Evolutionary conservation across 2,888 invertebrate species (phyloP), one percentile per base, ranked within the genome.

Genomic region (Margaritifera margaritifera): DNA sequence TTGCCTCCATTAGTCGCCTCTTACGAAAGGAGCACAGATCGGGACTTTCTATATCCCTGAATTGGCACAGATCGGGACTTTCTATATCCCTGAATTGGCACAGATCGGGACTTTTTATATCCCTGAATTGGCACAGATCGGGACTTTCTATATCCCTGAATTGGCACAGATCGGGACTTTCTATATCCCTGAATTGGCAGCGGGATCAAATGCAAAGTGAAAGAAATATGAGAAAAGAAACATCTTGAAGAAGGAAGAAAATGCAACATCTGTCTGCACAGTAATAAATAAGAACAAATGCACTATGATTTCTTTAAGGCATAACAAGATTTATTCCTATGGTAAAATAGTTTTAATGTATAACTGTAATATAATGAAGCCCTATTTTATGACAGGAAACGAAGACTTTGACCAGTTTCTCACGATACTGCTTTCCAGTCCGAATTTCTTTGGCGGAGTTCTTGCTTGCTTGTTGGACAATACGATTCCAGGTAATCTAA

Each of bases 381-480:
- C 15, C 5, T 53, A 54, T 55, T n/a, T 55, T 58, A 42, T 70
- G 69, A 0, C 66, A 81, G 80, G 81, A 1, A 72, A 73, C 52
- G 50, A 20, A 19, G 77, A 75, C 11, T 60, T 72, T 1, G 70
- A 78, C 52, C 70, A 77, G 42, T 73, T 74, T 5, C 51, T 79
- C n/a, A 69, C 62, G 22, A 74, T 75, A 52, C 67, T 81, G 59
- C 68, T 81, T 6, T 77, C 77, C 53, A 81, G 76, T 66, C 77
- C 78, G 22, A 78, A 77, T 60, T 78, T 81, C 63, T 64, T 78
- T 5, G 79, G 79, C 18, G 76, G 73, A 0, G 64, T 80, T 22
- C 22, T 78, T 3, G 77, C 81, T 0, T 76, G 77, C 60, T 62
- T 81, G 27, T 68, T 81, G 51, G 81, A 81, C 57, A 78, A 78